Percentiles rank a stretch among this genome's conserved stretches.
Evolutionary conservation across 2,113 vertebrate species (phyloP).

Genomic region (Pterocles orientalis): DNA sequence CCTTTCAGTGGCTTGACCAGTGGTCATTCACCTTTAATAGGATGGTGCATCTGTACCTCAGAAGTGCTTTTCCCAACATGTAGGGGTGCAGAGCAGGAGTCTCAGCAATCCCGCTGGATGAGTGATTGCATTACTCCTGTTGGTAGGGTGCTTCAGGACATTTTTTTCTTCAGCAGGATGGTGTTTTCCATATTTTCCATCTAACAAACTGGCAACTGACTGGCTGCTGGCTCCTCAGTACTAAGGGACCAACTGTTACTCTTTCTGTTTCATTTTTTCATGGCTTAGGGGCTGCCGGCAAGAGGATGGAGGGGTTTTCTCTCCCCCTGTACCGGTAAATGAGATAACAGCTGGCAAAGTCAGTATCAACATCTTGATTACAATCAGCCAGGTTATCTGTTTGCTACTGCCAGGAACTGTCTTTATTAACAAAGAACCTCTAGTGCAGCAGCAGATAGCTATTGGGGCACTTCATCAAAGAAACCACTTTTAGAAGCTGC

Average conservation of each 20-base stretch:
- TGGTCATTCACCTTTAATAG: not conserved
- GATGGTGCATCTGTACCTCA: not conserved
- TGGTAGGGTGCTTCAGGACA: not conserved
- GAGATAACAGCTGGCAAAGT: not conserved
- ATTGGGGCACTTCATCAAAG: not conserved
- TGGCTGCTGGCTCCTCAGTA: not conserved
- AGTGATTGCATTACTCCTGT: not conserved
- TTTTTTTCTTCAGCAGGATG: not conserved
- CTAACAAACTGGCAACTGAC: not conserved
- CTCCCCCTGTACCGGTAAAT: not conserved
- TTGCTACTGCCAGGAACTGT: not conserved
- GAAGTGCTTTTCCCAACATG: not conserved
- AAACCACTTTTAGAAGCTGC: not conserved
- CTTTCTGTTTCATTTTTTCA: not conserved
- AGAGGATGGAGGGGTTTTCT: not conserved
- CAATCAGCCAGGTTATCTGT: not conserved
- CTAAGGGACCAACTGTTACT: not conserved
- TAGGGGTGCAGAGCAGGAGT: not conserved
- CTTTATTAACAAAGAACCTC: not conserved
- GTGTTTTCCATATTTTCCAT: not conserved
- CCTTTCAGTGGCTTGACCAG: rapidly evolving
- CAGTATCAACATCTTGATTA: not conserved
- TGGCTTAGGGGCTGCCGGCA: not conserved
- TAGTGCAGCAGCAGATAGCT: not conserved
- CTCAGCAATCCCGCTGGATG: not conserved